These are phyloP conservation scores for Callionymus lyra DNA, from an alignment of 2,113 vertebrate species.

Conservation along the genomic window DNA sequence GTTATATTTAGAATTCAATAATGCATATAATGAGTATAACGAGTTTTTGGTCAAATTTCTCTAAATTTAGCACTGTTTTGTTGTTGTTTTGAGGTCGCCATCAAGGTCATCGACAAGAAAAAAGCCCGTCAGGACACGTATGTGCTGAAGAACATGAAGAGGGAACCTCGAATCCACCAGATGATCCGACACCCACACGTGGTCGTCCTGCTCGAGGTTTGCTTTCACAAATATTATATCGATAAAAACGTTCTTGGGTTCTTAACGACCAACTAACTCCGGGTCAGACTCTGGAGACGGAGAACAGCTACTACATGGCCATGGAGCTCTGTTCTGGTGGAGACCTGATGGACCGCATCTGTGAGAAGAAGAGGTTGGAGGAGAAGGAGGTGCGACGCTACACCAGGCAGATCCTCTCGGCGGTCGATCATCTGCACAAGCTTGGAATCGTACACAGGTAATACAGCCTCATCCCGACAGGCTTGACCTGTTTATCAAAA, in stretches of 20 bases:
- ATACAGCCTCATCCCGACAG: too few species aligned
- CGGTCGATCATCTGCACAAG: slow-evolving; percentile 68
- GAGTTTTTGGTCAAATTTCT: too few species aligned
- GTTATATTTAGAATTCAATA: too few species aligned
- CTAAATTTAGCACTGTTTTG: too few species aligned
- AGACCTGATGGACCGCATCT: slow-evolving; percentile 78
- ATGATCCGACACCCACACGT: slow-evolving; percentile 76
- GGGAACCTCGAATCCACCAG: slow-evolving; percentile 74
- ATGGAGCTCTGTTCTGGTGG: slow-evolving; percentile 75
- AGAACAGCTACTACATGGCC: slow-evolving; percentile 79
- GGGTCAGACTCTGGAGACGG: slow-evolving; percentile 73
- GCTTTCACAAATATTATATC: neutral
- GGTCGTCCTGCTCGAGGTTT: slow-evolving; percentile 66
- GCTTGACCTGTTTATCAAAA: too few species aligned
- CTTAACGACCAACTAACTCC: neutral
- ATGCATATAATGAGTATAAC: too few species aligned
- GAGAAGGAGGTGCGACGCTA: slow-evolving; percentile 74
- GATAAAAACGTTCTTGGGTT: neutral
- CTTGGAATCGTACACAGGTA: slow-evolving; percentile 76
- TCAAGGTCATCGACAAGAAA: slow-evolving; percentile 83
- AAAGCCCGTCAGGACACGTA: slow-evolving; percentile 76
- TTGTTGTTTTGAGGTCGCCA: slow-evolving; percentile 64
- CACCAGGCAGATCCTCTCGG: slow-evolving; percentile 73
- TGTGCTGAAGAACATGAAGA: slow-evolving; percentile 75
- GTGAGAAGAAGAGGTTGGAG: slow-evolving; percentile 69